Base-by-base conservation (phyloP, 2,113 vertebrate species). In the Noturus placidus region DNA sequence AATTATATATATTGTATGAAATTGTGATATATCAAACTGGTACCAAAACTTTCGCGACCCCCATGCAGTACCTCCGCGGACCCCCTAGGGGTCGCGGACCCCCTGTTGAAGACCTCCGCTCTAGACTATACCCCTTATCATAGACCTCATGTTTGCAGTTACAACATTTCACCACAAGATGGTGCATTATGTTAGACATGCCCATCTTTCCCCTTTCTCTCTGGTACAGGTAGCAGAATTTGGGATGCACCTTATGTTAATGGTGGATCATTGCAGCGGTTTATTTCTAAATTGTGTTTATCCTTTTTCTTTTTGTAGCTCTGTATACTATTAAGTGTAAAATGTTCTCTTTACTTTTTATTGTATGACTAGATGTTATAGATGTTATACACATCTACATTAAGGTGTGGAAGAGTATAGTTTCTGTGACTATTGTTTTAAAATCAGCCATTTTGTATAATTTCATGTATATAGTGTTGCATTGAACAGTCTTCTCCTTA, bases 391-490 rank as follows among this genome's bases (percentile, higher is more conserved):
- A 33, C 33, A 82, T 82, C 79, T 82, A 82, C 27, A 82, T 38
- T 25, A 93, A 93, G 74, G 82, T 93, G 93, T 89, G 85, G 89
- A 78, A 93, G 91, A 91, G 83, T 14, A 80, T 91, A 91, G 88
- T 90, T 91, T 91, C 84, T 78, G 84, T 61, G 57, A 89, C 91
- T 86, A 91, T 91, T 91, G 87, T 94, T 93, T 93, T 87, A 87
- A 89, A 87, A 90, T 88, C 77, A 50, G 81, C 54, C 74, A 86
- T 90, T 93, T 93, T 91, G 83, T 91, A 90, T 92, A 70, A 91
- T 91, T 94, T 93, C 74, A 81, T 95, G 94, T 95, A 94, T 88
- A 95, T 95, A 95, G 93, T 91, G 91, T 93, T 95, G 93, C 93
- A 92, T 94, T 95, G 91, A 91, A 91, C 90, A 65, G 89, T 93